Percentiles rank a stretch among this genome's conserved stretches.
Evolutionary conservation across 2,113 vertebrate genomes (phyloP).

Genomic region (Chroicocephalus ridibundus): DNA sequence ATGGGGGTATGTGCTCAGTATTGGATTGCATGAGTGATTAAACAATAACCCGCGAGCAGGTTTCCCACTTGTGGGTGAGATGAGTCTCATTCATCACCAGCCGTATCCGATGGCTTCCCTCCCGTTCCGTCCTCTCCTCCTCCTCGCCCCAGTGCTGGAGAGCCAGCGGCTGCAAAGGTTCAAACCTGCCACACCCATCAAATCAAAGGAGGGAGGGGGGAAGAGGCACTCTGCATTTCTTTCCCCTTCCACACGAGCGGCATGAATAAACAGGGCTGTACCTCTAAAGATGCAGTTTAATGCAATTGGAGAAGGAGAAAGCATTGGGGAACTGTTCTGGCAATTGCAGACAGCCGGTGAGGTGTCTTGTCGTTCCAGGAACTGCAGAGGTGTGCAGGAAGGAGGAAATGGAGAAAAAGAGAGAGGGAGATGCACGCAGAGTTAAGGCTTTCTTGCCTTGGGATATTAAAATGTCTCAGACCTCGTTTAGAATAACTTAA

Average conservation of each 20-base stretch:
- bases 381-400: conserved; percentile 37
- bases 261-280: conserved; percentile 66
- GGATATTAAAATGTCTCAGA: conserved; percentile 53
- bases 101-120: conserved; percentile 2
- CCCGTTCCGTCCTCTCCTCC: conserved; percentile 5
- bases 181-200: conserved; percentile 80
- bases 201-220: conserved; percentile 69
- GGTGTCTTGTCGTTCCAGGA: conserved; percentile 42
- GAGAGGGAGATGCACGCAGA: conserved; percentile 6
- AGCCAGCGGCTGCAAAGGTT: conserved; percentile 69
- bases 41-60: conserved; percentile 63
- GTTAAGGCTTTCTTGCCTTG: conserved; percentile 34
- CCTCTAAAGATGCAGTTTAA: conserved; percentile 64
- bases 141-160: neutral
- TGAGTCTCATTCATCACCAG: conserved; percentile 52
- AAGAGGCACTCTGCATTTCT: conserved; percentile 73
- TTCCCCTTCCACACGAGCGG: conserved; percentile 73
- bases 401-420: conserved; percentile 13
- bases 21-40: conserved; percentile 66
- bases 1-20: conserved; percentile 62
- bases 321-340: conserved; percentile 48
- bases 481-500: conserved; percentile 61
- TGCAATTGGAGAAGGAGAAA: conserved; percentile 54
- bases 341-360: conserved; percentile 32
- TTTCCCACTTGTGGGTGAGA: conserved; percentile 71